A percentile compares a stretch with the other conserved stretches of the same genome.
These are phyloP conservation scores for Psittacula cyanocephala DNA, from an alignment of 2,113 vertebrate genomes.

Conservation along the genomic window DNA sequence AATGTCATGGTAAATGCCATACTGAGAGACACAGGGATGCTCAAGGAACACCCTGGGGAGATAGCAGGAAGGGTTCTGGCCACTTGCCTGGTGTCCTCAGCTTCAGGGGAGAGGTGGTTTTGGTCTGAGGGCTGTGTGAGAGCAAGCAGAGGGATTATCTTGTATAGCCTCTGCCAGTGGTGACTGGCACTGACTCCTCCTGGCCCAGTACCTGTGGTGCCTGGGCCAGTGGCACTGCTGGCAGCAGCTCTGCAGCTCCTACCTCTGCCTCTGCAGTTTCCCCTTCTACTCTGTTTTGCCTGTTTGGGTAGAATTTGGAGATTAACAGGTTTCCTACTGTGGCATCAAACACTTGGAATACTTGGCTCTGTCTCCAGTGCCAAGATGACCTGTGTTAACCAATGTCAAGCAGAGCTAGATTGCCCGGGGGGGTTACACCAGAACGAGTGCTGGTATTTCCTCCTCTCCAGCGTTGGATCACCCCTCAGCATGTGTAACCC, in stretches of 20 bases:
- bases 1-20: accelerated
- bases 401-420: background rate
- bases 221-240: background rate
- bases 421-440: background rate
- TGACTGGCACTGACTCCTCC: background rate
- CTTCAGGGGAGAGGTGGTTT: background rate
- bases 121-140: background rate
- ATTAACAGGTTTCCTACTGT: background rate
- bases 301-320: background rate
- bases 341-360: background rate
- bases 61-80: background rate
- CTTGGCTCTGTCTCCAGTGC: background rate
- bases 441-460: accelerated
- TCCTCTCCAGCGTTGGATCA: accelerated
- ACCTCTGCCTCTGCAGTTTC: background rate
- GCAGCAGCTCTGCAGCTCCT: background rate
- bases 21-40: background rate
- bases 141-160: background rate
- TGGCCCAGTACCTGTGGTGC: background rate
- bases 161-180: background rate
- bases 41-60: background rate
- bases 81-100: accelerated
- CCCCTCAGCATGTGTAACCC: background rate
- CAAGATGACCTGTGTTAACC: background rate
- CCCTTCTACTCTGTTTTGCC: background rate